phyloP scores from a whole-genome alignment of 1,140 invertebrate genomes.

The Ceratina australensis region DNA sequence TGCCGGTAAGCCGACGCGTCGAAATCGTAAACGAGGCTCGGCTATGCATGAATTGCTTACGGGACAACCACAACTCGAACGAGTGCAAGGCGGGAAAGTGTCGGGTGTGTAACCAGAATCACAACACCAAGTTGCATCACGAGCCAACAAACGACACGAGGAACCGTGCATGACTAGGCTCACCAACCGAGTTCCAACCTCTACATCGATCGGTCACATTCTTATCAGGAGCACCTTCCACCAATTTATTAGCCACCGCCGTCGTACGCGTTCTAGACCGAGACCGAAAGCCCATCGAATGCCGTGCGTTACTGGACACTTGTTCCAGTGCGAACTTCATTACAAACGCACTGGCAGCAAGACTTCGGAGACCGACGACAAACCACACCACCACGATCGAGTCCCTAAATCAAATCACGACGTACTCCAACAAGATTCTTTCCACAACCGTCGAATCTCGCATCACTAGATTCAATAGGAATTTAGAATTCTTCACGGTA shows the following conservation, averaged over 20 bases:
- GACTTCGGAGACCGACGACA: background rate
- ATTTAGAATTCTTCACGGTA: background rate
- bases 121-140: too few species aligned
- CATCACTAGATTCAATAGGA: background rate
- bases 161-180: too few species aligned
- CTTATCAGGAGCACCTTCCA: too few species aligned
- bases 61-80: too few species aligned
- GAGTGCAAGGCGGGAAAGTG: too few species aligned
- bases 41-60: too few species aligned
- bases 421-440: background rate
- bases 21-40: too few species aligned
- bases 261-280: background rate
- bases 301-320: background rate
- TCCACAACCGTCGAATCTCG: background rate
- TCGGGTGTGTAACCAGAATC: too few species aligned
- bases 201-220: too few species aligned
- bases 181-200: too few species aligned
- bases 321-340: constrained; percentile 11
- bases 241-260: background rate
- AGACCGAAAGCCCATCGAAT: background rate
- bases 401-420: background rate
- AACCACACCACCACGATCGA: background rate
- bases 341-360: background rate
- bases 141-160: too few species aligned
- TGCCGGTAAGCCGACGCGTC: too few species aligned